Conservation (phyloP, 2,797 vertebrate species). For the Acrossocheilus wenchowensis region DNA sequence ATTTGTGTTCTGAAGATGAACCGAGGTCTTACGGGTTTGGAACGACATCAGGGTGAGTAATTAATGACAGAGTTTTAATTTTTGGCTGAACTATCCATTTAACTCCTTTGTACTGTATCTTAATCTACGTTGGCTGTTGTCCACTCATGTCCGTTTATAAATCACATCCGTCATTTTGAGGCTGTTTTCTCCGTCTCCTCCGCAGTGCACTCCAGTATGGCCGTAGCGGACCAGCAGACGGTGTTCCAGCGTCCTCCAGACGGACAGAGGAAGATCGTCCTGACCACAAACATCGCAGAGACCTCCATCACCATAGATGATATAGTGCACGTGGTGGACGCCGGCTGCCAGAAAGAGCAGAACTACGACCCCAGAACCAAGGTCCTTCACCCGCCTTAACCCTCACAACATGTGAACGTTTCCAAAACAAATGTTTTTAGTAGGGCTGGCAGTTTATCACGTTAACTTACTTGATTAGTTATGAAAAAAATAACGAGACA, state of each 20-base stretch:
- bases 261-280: constrained; percentile 89
- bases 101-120: background rate
- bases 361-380: constrained; percentile 92
- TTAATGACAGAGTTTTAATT: too few species aligned
- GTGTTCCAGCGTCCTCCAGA: constrained; percentile 88
- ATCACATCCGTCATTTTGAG: background rate
- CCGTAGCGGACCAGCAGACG: constrained; percentile 91
- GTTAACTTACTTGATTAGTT: too few species aligned
- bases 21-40: too few species aligned
- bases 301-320: constrained; percentile 97
- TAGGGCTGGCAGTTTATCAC: too few species aligned
- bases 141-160: too few species aligned
- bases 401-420: background rate
- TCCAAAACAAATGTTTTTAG: too few species aligned
- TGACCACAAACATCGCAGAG: constrained; percentile 95
- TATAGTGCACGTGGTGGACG: constrained; percentile 93
- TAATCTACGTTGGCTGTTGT: too few species aligned
- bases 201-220: constrained; percentile 94
- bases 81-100: too few species aligned
- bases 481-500: too few species aligned
- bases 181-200: background rate
- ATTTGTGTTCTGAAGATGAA: too few species aligned
- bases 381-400: constrained; percentile 69
- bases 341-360: constrained; percentile 92
- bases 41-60: too few species aligned